Evolutionary conservation across 2,888 invertebrate genomes (phyloP).

Genomic region (Leucoma salicis): DNA sequence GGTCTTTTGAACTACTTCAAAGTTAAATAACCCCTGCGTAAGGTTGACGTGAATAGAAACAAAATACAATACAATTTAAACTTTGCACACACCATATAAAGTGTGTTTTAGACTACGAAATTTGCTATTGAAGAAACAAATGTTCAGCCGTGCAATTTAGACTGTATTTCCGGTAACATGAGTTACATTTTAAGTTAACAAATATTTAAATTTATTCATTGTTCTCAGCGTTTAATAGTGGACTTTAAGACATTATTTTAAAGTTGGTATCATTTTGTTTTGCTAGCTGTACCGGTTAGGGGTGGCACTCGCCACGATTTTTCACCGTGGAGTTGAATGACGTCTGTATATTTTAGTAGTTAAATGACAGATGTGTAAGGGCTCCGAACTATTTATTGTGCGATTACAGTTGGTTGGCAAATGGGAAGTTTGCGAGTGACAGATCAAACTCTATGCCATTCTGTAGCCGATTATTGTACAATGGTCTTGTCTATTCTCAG

Average conservation of each 20-base stretch:
- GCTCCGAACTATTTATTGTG: constrained; percentile 79
- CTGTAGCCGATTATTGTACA: constrained; percentile 49
- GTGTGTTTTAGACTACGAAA: constrained; percentile 36
- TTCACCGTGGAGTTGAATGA: constrained; percentile 74
- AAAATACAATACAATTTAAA: constrained; percentile 35
- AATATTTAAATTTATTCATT: constrained; percentile 79
- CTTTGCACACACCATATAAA: constrained; percentile 44
- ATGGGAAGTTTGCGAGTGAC: constrained; percentile 67
- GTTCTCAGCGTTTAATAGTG: constrained; percentile 44
- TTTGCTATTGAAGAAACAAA: constrained; percentile 67
- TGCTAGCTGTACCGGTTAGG: constrained; percentile 43
- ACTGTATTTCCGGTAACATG: constrained; percentile 81
- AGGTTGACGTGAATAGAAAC: constrained; percentile 38
- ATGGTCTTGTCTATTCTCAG: constrained; percentile 14
- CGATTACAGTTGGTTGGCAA: constrained; percentile 75
- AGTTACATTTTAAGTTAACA: constrained; percentile 82
- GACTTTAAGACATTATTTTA: constrained; percentile 41
- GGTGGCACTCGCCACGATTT: constrained; percentile 70
- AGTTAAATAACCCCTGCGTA: constrained; percentile 72
- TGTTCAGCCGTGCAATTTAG: constrained; percentile 76
- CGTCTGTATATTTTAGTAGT: constrained; percentile 81
- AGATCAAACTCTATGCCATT: constrained; percentile 62
- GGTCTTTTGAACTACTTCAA: constrained; percentile 81
- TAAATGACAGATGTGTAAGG: constrained; percentile 80
- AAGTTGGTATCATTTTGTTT: constrained; percentile 29